Conservation (phyloP, 2,888 invertebrate genomes). For the Drosophila fulvimacula region DNA sequence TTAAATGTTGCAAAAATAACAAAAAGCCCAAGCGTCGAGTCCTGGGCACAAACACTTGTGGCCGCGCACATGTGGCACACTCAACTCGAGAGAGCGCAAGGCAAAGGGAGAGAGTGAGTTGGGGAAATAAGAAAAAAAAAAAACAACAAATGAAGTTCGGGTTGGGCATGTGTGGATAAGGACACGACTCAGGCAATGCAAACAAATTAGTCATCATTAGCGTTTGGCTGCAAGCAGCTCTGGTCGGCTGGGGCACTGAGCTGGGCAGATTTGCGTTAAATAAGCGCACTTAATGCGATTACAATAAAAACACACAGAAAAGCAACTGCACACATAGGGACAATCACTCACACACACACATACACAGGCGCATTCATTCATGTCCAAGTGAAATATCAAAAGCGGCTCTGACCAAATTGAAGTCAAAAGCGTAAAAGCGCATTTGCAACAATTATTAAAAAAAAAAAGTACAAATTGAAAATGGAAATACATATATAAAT, state of each 20-base stretch:
- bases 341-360: constrained; percentile 12
- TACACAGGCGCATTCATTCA: constrained; percentile 19
- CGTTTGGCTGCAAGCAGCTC: constrained; percentile 67
- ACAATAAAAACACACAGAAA: constrained; percentile 59
- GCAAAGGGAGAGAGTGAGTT: constrained; percentile 1
- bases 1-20: constrained; percentile 81
- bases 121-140: neutral
- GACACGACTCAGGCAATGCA: constrained; percentile 57
- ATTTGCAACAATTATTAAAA: constrained; percentile 79
- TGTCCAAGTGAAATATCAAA: constrained; percentile 77
- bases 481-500: constrained; percentile 23
- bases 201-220: constrained; percentile 84
- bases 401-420: constrained; percentile 62
- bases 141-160: constrained; percentile 10
- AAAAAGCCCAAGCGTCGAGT: constrained; percentile 47
- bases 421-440: constrained; percentile 83
- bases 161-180: constrained; percentile 27
- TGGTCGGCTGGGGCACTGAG: constrained; percentile 34
- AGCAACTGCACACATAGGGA: constrained; percentile 21
- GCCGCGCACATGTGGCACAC: constrained; percentile 74
- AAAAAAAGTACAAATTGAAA: constrained; percentile 38
- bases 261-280: constrained; percentile 82
- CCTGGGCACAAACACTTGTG: constrained; percentile 76
- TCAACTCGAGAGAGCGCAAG: constrained; percentile 36
- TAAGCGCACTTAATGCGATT: constrained; percentile 83